These are phyloP conservation scores for Cephonodes hylas DNA, from an alignment of 2,888 invertebrate species.

Conservation along the genomic window DNA sequence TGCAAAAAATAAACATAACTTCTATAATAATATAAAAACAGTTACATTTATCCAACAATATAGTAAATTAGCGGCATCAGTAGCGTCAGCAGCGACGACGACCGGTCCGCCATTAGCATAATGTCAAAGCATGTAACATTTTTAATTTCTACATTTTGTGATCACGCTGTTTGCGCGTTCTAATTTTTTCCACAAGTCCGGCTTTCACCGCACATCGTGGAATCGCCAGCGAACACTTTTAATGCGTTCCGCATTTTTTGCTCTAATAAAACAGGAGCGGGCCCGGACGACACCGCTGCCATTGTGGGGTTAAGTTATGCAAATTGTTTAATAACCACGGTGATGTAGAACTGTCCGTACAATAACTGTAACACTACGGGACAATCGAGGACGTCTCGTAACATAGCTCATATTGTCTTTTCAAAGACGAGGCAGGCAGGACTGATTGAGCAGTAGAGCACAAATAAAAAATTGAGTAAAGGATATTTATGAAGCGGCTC, in stretches of 20 bases:
- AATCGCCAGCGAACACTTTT: slow-evolving; percentile 54
- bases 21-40: neutral
- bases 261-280: slow-evolving; percentile 60
- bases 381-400: neutral
- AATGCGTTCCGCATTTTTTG: slow-evolving; percentile 61
- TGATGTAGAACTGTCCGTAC: slow-evolving; percentile 21
- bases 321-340: slow-evolving; percentile 68
- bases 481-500: too few species aligned
- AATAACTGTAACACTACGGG: slow-evolving; percentile 9
- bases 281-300: slow-evolving; percentile 45
- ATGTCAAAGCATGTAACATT: slow-evolving; percentile 16
- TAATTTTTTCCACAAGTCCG: slow-evolving; percentile 32
- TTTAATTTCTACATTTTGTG: slow-evolving; percentile 12
- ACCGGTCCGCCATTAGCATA: slow-evolving; percentile 5
- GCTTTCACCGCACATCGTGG: slow-evolving; percentile 45
- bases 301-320: slow-evolving; percentile 75
- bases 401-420: neutral
- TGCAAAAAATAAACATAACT: neutral
- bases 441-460: neutral
- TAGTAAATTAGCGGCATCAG: neutral
- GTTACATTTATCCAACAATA: neutral
- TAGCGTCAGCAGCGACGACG: neutral
- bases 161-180: slow-evolving; percentile 24
- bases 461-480: too few species aligned
- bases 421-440: neutral